A percentile compares a stretch with the other conserved stretches of the same genome.
Evolutionary conservation across 2,888 invertebrate species (phyloP).

Genomic region (Nemotelus nigrinus): DNA sequence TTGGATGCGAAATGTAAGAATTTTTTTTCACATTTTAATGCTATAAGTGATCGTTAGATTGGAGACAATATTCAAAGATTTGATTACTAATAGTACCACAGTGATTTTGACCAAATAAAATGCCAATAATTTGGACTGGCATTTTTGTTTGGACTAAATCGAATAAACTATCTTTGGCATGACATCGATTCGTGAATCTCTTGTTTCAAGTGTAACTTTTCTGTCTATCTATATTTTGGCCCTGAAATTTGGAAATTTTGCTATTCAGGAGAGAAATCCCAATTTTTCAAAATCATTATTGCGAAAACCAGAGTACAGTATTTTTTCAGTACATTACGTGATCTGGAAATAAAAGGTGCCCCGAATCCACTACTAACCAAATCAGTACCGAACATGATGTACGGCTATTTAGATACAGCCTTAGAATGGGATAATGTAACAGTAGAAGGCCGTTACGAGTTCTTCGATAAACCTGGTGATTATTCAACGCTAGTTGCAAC

Average conservation of each 20-base stretch:
- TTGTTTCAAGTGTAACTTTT: too few relatives aligned
- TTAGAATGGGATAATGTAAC: constrained; percentile 15
- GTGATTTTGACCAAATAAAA: too few relatives aligned
- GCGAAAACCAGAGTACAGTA: neutral
- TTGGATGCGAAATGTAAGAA: constrained; percentile 26
- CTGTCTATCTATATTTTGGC: too few relatives aligned
- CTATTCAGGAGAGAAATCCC: too few relatives aligned
- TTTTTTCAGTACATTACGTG: constrained; percentile 6
- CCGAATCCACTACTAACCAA: neutral
- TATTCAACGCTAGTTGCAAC: neutral
- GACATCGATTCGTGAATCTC: too few relatives aligned
- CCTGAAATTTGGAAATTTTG: too few relatives aligned
- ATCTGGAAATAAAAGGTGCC: neutral
- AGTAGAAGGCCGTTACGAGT: constrained; percentile 9
- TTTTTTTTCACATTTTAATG: neutral
- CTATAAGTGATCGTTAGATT: neutral
- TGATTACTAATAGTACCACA: too few relatives aligned
- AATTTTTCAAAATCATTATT: too few relatives aligned
- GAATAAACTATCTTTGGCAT: too few relatives aligned
- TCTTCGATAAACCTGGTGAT: neutral
- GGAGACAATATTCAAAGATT: too few relatives aligned
- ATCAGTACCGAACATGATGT: constrained; percentile 23
- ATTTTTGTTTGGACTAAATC: too few relatives aligned
- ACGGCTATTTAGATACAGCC: constrained; percentile 17
- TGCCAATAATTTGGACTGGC: too few relatives aligned